phyloP scores from a whole-genome alignment of 2,888 invertebrate genomes.

The Hydriomena furcata region DNA sequence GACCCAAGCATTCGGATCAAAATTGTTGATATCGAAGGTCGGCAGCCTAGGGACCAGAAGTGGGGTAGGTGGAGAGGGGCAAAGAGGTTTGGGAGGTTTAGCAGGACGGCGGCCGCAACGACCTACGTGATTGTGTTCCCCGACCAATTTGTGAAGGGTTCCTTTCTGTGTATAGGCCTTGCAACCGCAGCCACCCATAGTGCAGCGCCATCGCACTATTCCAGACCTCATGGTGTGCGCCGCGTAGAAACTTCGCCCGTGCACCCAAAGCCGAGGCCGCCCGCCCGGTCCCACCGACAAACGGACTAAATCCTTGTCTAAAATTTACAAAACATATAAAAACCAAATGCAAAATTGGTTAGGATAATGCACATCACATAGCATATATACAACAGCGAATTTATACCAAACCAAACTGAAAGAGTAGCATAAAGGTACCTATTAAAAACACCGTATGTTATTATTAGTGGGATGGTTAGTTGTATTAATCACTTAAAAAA shows the following conservation, averaged over 20 bases:
- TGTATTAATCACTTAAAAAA: not conserved
- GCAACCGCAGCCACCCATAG: slow-evolving; percentile 78
- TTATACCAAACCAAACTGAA: too few species aligned
- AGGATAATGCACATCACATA: not conserved
- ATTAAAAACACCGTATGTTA: too few species aligned
- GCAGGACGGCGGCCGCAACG: slow-evolving; percentile 62
- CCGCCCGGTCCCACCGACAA: slow-evolving; percentile 77
- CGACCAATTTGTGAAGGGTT: slow-evolving; percentile 72
- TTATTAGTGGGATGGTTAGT: not conserved
- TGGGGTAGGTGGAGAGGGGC: slow-evolving; percentile 56
- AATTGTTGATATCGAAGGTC: slow-evolving; percentile 65
- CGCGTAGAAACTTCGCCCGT: slow-evolving; percentile 77
- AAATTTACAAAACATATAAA: slow-evolving; percentile 37
- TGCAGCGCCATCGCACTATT: slow-evolving; percentile 77
- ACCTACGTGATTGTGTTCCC: slow-evolving; percentile 75
- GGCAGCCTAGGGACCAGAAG: slow-evolving; percentile 63
- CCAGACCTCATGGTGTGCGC: slow-evolving; percentile 80
- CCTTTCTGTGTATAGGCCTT: slow-evolving; percentile 78
- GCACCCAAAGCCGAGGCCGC: slow-evolving; percentile 75
- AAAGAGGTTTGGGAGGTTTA: slow-evolving; percentile 36
- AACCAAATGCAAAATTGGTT: not conserved
- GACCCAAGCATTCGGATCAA: slow-evolving; percentile 76
- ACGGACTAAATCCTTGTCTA: slow-evolving; percentile 65
- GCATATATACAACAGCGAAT: slow-evolving; percentile 7
- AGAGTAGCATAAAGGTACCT: too few species aligned